phyloP scores from a whole-genome alignment of 2,888 invertebrate species.

The Tachina lurida region DNA sequence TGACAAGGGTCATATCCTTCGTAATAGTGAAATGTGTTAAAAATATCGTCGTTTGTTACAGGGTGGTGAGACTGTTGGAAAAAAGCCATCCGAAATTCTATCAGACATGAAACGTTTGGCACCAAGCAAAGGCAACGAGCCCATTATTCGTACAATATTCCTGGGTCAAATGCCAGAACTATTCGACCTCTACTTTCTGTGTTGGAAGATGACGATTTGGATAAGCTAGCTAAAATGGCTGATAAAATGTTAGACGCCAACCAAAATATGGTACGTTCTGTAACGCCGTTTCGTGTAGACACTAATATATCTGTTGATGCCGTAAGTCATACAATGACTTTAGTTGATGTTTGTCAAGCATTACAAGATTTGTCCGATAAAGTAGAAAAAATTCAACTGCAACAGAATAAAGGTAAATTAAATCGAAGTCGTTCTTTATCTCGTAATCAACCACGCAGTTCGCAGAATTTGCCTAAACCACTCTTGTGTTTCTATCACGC shows the following conservation, averaged over 20 bases:
- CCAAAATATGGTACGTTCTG: neutral
- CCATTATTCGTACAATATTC: too few species aligned
- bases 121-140: too few species aligned
- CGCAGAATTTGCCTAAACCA: neutral
- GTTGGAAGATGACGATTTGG: slow-evolving; percentile 52
- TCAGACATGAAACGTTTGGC: too few species aligned
- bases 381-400: slow-evolving; percentile 25
- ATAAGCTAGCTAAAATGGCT: slow-evolving; percentile 58
- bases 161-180: too few species aligned
- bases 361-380: slow-evolving; percentile 21
- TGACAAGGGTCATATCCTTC: too few species aligned
- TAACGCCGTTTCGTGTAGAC: too few species aligned
- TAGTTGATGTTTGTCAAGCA: neutral
- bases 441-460: neutral
- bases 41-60: slow-evolving; percentile 45
- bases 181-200: too few species aligned
- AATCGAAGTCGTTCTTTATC: neutral
- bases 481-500: slow-evolving; percentile 12
- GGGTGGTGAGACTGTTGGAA: too few species aligned
- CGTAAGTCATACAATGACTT: neutral
- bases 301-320: slow-evolving; percentile 14
- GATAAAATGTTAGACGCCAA: slow-evolving; percentile 43
- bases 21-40: too few species aligned
- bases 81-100: too few species aligned
- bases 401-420: neutral